phyloP scores from a whole-genome alignment of 2,797 vertebrate species.

The Onychomys torridus region DNA sequence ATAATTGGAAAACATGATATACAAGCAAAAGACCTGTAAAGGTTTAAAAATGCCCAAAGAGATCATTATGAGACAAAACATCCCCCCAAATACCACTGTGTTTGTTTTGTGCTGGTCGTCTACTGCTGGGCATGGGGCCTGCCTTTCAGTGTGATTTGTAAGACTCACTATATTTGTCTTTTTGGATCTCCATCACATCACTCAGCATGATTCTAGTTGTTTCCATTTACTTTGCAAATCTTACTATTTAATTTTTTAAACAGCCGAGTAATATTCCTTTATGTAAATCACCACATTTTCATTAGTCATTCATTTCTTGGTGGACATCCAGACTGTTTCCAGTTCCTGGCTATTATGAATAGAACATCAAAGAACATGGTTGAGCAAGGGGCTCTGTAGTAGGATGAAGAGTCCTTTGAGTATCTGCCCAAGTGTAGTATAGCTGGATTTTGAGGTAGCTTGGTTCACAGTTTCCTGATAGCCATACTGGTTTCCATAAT shows the following conservation, averaged over 20 bases:
- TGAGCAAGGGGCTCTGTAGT: neutral
- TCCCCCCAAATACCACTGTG: neutral
- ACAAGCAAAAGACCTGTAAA: neutral
- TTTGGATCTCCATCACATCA: neutral
- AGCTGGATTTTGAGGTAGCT: neutral
- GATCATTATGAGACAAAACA: neutral
- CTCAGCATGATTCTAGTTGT: neutral
- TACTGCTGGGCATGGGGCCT: neutral
- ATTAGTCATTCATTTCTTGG: neutral
- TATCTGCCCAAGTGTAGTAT: neutral
- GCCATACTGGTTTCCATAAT: neutral
- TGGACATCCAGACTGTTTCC: neutral
- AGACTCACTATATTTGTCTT: neutral
- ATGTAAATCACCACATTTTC: neutral
- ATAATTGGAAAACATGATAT: neutral
- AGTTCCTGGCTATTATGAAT: neutral
- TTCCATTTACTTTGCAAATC: neutral
- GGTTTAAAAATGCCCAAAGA: neutral
- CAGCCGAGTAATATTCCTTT: neutral
- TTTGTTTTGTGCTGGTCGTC: neutral
- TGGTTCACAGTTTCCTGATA: neutral
- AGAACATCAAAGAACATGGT: neutral
- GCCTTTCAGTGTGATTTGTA: neutral
- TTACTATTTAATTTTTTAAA: neutral
- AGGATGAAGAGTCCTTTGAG: neutral